Base-by-base conservation (phyloP, 1,140 invertebrate genomes). In the Caerostris darwini region DNA sequence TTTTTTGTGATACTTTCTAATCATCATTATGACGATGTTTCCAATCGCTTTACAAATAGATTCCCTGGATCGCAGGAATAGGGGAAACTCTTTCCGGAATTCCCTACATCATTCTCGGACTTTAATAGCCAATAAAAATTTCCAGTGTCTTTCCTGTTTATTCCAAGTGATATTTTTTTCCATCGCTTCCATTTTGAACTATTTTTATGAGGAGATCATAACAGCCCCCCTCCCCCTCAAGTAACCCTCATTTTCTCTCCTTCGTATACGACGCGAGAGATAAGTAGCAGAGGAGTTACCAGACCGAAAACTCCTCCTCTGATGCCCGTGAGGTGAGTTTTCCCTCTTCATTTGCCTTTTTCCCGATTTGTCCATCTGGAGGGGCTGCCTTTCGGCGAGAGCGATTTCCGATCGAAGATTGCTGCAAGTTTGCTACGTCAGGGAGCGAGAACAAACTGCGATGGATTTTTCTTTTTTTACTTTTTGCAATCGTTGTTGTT, bases 341-440 rank as follows among this genome's bases (percentile, higher is more conserved):
- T 50, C 67, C 34, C 67, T 7, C 7, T 77, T 34, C 69, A 50
- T 77, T 77, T 77, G 69, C 50, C 19, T 77, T 77, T 10, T 50
- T 7, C 4, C 50, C 69, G 7, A 34, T 77, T 7, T 77, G 69
- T 77, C 69, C 69, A 77, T 34, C 69, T 12, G 19, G 0, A 34
- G 3, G 34, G 8, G 8, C 19, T 77, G 3, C 69, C 34, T 77
- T 34, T 10, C 69, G 12, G 19, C 69, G 50, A 19, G 34, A 77
- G 69, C 34, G 34, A 53, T 77, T 77, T 77, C 8, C 69, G 69
- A 77, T 77, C 69, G 69, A 77, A 77, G 69, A 77, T 77, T 77
- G 34, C 69, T 10, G 19, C 69, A 10, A 34, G 10, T 34, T 10
- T 77, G 69, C 3, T 10, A 3, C 3, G 69, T 34, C 34, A 10